These are phyloP conservation scores for Dascillus cervinus DNA, from an alignment of 2,888 invertebrate species.

Conservation along the genomic window DNA sequence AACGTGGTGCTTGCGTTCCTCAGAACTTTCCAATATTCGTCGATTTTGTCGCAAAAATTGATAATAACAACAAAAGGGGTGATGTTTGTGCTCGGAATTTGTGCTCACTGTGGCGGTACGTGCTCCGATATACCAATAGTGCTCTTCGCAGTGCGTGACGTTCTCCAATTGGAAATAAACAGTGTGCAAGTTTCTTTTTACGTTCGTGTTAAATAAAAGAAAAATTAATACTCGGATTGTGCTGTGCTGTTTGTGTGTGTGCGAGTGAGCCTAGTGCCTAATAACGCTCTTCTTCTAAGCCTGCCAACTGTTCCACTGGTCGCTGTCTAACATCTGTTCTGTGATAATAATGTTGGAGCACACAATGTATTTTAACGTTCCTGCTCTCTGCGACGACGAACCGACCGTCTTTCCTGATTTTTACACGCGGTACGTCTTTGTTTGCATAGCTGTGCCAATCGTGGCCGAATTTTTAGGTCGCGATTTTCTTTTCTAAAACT, in stretches of 20 bases:
- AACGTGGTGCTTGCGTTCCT: slow-evolving; percentile 3
- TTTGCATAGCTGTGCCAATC: slow-evolving; percentile 7
- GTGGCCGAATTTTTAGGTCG: no score
- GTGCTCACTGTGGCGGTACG: slow-evolving; percentile 16
- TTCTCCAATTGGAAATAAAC: slow-evolving; percentile 4
- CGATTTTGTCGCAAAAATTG: neutral
- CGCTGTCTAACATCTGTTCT: slow-evolving; percentile 20
- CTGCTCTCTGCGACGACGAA: slow-evolving; percentile 35
- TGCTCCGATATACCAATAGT: slow-evolving; percentile 12
- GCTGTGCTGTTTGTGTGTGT: neutral
- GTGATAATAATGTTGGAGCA: slow-evolving; percentile 30
- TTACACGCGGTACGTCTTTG: slow-evolving; percentile 37
- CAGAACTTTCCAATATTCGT: neutral
- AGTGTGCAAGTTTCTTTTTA: no score
- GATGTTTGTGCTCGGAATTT: slow-evolving; percentile 13
- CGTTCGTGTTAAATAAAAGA: no score
- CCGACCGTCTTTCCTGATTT: slow-evolving; percentile 40
- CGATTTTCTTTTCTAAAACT: no score
- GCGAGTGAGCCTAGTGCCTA: slow-evolving; percentile 9
- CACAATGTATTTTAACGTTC: slow-evolving; percentile 38
- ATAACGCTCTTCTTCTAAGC: slow-evolving; percentile 10
- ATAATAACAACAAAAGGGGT: slow-evolving; percentile 16
- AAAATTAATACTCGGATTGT: no score
- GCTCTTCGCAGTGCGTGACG: slow-evolving; percentile 13
- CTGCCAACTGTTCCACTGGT: slow-evolving; percentile 20